Evolutionary conservation across 2,797 vertebrate genomes (phyloP).

Genomic region (Mycteria americana): DNA sequence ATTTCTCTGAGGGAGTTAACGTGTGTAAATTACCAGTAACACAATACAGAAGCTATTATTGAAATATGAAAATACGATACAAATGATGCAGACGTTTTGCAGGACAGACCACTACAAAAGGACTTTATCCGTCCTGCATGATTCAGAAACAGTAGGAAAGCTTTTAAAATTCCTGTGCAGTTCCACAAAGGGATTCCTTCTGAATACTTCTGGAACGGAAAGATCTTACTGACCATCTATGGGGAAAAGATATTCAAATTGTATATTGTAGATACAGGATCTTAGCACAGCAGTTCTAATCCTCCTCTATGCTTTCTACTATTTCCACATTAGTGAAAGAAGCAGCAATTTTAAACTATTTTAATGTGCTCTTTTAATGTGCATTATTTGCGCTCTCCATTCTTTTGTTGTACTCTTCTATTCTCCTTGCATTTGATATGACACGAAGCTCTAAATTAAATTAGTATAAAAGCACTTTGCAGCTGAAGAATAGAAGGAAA

Average conservation of each 20-base stretch:
- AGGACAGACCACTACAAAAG: background rate
- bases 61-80: background rate
- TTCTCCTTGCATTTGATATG: background rate
- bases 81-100: background rate
- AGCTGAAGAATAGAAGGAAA: background rate
- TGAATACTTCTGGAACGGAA: background rate
- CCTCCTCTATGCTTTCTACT: background rate
- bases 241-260: background rate
- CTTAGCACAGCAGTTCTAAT: background rate
- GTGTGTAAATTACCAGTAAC: background rate
- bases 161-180: background rate
- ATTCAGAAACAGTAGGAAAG: background rate
- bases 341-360: background rate
- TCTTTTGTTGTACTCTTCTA: background rate
- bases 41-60: background rate
- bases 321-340: background rate
- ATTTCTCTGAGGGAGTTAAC: background rate
- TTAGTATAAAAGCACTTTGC: background rate
- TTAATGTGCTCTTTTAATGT: background rate
- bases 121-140: background rate
- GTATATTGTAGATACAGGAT: background rate
- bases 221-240: background rate
- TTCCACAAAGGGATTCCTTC: background rate
- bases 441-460: background rate
- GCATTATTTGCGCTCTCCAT: background rate